Percentiles rank a stretch among this genome's conserved stretches.
These are phyloP conservation scores for Caenorhabditis brenneri DNA, from an alignment of 1,140 invertebrate genomes.

Conservation along the genomic window DNA sequence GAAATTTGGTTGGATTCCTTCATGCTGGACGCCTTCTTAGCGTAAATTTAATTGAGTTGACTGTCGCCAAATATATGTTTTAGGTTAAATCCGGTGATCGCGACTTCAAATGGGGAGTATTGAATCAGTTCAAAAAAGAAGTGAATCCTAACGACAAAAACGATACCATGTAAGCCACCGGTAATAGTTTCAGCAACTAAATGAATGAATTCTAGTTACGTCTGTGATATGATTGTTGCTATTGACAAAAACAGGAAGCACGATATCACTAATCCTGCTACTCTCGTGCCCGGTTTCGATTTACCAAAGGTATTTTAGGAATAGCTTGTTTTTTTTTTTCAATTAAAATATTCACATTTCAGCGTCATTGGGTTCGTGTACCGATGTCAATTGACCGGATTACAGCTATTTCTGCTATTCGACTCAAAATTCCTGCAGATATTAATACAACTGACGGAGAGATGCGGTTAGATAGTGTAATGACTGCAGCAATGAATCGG, in stretches of 20 bases:
- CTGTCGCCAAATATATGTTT: conserved; percentile 44
- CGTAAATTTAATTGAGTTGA: conserved; percentile 72
- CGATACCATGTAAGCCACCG: conserved; percentile 46
- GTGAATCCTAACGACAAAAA: conserved; percentile 71
- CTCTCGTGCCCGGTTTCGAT: neutral
- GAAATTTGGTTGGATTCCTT: conserved; percentile 89
- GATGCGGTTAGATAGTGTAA: neutral
- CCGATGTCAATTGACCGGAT: conserved; percentile 78
- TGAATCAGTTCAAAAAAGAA: conserved; percentile 85
- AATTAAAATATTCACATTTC: no score
- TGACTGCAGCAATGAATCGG: conserved; percentile 76
- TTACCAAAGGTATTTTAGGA: neutral
- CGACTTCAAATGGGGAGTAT: conserved; percentile 93
- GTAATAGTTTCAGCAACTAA: neutral
- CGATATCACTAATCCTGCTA: neutral
- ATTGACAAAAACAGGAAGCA: neutral
- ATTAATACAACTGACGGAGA: conserved; percentile 81
- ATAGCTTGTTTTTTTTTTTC: neutral
- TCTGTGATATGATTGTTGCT: conserved; percentile 17
- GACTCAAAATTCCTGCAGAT: conserved; percentile 88
- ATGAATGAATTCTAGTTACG: neutral
- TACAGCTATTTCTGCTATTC: conserved; percentile 74
- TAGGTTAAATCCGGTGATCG: conserved; percentile 83
- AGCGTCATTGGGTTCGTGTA: conserved; percentile 71
- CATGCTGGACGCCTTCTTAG: conserved; percentile 90